These are phyloP conservation scores for Mesembrinibis cayennensis DNA, from an alignment of 2,113 vertebrate species.

Conservation along the genomic window DNA sequence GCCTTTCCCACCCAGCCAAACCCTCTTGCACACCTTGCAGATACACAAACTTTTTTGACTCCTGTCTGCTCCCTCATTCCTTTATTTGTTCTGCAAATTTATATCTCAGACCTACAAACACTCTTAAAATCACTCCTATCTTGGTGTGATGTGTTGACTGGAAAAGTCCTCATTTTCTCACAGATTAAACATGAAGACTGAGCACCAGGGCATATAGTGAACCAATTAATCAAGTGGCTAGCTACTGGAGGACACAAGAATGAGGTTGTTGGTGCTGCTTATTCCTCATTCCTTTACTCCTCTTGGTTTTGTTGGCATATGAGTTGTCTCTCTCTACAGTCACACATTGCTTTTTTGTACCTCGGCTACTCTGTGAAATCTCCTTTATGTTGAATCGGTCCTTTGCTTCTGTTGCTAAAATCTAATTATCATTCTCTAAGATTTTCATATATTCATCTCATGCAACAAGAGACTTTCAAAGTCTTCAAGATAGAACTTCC, in stretches of 20 bases:
- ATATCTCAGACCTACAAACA: background rate
- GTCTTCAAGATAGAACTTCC: background rate
- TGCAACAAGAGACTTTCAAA: background rate
- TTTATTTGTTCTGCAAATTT: background rate
- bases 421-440: slow-evolving; percentile 7
- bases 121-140: background rate
- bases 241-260: background rate
- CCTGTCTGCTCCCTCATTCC: background rate
- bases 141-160: background rate
- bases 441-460: background rate
- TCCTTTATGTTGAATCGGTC: background rate
- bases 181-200: background rate
- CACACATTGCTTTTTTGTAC: background rate
- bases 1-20: background rate
- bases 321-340: background rate
- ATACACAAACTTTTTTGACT: background rate
- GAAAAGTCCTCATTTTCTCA: background rate
- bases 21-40: background rate
- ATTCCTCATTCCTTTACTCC: background rate
- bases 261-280: background rate
- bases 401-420: background rate
- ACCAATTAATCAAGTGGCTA: background rate
- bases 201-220: background rate
- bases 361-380: background rate
- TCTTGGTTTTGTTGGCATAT: background rate